A percentile compares a stretch with the other conserved stretches of the same genome.
phyloP scores from a whole-genome alignment of 2,113 vertebrate genomes.

The Myxocyprinus asiaticus region DNA sequence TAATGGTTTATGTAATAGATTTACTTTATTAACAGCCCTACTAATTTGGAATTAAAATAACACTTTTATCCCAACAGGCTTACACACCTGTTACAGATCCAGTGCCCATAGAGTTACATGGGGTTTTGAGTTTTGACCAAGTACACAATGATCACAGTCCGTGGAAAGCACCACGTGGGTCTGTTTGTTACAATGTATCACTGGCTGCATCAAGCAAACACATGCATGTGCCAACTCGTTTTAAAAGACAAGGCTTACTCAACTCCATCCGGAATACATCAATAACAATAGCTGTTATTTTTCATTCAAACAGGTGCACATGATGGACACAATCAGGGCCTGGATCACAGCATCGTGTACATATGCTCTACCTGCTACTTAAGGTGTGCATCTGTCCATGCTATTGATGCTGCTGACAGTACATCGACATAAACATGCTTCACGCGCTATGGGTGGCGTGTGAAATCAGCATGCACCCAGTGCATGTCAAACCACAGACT shows the following conservation, averaged over 20 bases:
- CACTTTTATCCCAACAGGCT: too few relatives aligned
- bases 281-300: not conserved
- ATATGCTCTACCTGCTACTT: slow-evolving; percentile 13
- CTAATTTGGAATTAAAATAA: not conserved
- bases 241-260: not conserved
- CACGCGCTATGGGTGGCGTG: not conserved
- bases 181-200: not conserved
- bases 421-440: not conserved
- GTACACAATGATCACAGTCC: not conserved
- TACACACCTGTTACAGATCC: not conserved
- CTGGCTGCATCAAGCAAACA: slow-evolving; percentile 4
- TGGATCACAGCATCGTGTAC: slow-evolving; percentile 5
- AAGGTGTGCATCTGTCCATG: slow-evolving; percentile 13
- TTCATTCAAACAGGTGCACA: not conserved
- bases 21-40: not conserved
- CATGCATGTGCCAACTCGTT: not conserved
- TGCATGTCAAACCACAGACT: not conserved
- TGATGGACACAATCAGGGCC: slow-evolving; percentile 14
- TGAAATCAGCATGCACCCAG: not conserved
- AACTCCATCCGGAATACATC: not conserved
- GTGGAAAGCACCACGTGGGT: not conserved
- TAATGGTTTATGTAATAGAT: too few relatives aligned
- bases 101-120: not conserved
- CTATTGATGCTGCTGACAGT: not conserved
- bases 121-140: not conserved